These are phyloP conservation scores for Lasius platythorax DNA, from an alignment of 2,888 invertebrate species.

Conservation along the genomic window DNA sequence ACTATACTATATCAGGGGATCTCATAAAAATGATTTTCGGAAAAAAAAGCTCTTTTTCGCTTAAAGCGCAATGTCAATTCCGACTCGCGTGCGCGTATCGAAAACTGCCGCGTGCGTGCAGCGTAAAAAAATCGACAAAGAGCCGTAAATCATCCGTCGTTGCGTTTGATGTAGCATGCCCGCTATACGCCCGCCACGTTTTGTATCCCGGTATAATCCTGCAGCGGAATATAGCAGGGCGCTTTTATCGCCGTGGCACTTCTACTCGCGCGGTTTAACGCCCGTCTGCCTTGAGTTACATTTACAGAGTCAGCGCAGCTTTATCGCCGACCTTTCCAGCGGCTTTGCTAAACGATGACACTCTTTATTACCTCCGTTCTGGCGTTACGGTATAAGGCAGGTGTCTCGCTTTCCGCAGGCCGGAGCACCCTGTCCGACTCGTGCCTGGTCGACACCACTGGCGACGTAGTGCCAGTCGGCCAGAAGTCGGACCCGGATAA, in stretches of 20 bases:
- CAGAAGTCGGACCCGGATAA: conserved; percentile 43
- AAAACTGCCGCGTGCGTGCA: conserved; percentile 12
- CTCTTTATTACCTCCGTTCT: conserved; percentile 73
- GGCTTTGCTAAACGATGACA: conserved; percentile 73
- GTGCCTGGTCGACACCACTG: conserved; percentile 14
- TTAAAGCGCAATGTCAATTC: conserved; percentile 24
- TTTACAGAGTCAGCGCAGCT: conserved; percentile 69
- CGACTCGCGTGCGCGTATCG: conserved; percentile 17
- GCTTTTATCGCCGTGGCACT: conserved; percentile 73
- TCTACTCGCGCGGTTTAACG: conserved; percentile 72
- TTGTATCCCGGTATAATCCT: conserved; percentile 34
- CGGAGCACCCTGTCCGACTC: conserved; percentile 32
- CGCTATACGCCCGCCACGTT: conserved; percentile 51
- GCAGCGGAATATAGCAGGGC: conserved; percentile 49
- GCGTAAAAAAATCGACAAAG: conserved; percentile 31
- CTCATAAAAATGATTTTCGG: conserved; percentile 9
- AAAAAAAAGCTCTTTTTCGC: conserved; percentile 8
- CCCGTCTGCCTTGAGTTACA: conserved; percentile 68
- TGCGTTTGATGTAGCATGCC: conserved; percentile 43
- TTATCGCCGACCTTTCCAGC: conserved; percentile 74
- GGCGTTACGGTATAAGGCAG: conserved; percentile 52
- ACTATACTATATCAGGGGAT: neutral
- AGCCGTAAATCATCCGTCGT: conserved; percentile 13
- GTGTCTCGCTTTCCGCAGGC: neutral
- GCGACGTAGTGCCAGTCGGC: conserved; percentile 7